Evolutionary conservation across 2,888 invertebrate species (phyloP).

Genomic region (Fabriciana adippe): DNA sequence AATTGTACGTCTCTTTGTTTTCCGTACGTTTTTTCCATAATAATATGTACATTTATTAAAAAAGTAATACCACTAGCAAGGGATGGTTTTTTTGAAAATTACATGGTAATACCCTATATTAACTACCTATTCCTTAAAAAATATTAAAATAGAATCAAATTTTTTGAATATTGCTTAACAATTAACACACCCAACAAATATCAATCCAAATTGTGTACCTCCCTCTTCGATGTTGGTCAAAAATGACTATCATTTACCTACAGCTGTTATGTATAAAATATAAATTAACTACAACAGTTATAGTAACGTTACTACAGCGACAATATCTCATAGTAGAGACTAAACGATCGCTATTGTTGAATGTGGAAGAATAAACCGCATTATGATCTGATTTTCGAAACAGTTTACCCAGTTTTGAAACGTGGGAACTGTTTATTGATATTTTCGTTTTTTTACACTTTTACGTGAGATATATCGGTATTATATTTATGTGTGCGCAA

Average conservation of each 20-base stretch:
- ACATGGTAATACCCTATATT: too few relatives aligned
- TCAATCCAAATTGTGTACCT: too few relatives aligned
- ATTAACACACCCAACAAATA: too few relatives aligned
- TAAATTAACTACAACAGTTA: not conserved
- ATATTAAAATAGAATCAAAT: too few relatives aligned
- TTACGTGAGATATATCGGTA: slow-evolving; percentile 18
- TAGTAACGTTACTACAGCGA: not conserved
- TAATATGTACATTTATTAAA: too few relatives aligned
- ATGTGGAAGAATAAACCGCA: slow-evolving; percentile 35
- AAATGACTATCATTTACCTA: not conserved
- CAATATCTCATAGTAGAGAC: not conserved
- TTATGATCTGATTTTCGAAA: slow-evolving; percentile 40
- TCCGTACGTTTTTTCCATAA: too few relatives aligned
- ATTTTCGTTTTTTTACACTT: slow-evolving; percentile 21
- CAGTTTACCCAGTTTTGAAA: slow-evolving; percentile 33
- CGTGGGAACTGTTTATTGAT: slow-evolving; percentile 36
- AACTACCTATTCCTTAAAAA: too few relatives aligned
- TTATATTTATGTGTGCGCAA: slow-evolving; percentile 13
- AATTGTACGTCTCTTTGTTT: too few relatives aligned
- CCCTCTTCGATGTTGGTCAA: not conserved
- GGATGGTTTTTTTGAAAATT: too few relatives aligned
- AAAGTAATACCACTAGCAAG: too few relatives aligned
- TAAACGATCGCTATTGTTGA: slow-evolving; percentile 36
- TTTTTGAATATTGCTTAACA: too few relatives aligned
- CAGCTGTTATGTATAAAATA: not conserved